phyloP scores from a whole-genome alignment of 2,797 vertebrate genomes.

The Sarcoramphus papa region DNA sequence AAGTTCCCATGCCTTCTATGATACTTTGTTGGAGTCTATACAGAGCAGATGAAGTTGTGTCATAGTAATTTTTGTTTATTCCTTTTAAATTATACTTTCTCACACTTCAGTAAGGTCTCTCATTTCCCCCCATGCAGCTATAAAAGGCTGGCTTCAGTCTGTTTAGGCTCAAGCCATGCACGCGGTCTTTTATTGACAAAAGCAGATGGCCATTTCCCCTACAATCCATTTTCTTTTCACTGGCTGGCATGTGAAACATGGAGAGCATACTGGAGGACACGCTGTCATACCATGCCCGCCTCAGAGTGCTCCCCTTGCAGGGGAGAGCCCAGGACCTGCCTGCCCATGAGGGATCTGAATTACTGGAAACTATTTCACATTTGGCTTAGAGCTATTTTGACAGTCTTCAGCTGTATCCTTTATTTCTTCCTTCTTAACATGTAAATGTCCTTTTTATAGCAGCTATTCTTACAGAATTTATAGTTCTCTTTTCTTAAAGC shows the following conservation, averaged over 20 bases:
- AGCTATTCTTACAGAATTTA: constrained; percentile 38
- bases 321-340: not conserved
- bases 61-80: constrained; percentile 3
- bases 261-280: not conserved
- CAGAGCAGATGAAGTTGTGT: not conserved
- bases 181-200: constrained; percentile 61
- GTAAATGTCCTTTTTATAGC: constrained; percentile 46
- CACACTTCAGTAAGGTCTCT: not conserved
- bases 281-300: not conserved
- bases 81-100: constrained; percentile 36
- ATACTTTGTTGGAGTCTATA: not conserved
- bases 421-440: constrained; percentile 46
- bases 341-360: not conserved
- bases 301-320: not conserved
- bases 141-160: constrained; percentile 47
- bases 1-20: not conserved
- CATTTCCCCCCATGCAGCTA: constrained; percentile 26
- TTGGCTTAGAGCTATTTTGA: constrained; percentile 39
- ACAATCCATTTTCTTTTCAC: constrained; percentile 21
- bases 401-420: constrained; percentile 50
- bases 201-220: constrained; percentile 63
- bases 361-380: constrained; percentile 41
- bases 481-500: constrained; percentile 52
- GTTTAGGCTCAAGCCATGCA: constrained; percentile 41
- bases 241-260: constrained; percentile 30